Evolutionary conservation across 2,797 vertebrate species (phyloP).

Genomic region (Allobates femoralis): DNA sequence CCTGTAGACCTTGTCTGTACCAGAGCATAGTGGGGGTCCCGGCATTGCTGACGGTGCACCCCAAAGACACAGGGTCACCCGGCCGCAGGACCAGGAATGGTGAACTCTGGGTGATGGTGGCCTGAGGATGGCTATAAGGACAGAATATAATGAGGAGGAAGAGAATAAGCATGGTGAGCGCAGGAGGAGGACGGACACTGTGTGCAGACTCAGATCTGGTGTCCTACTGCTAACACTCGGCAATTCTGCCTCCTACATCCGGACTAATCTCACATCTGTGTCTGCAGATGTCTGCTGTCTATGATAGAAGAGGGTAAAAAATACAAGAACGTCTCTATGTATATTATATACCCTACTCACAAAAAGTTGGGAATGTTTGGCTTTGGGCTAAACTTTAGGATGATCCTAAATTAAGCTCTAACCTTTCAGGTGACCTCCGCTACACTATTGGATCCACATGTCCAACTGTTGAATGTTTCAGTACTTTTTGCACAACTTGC

Average conservation of each 20-base stretch:
- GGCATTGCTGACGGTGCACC: slow-evolving; percentile 63
- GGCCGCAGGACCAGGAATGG: neutral
- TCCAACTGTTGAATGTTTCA: too few species aligned
- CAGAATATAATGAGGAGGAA: slow-evolving; percentile 27
- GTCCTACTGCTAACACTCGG: neutral
- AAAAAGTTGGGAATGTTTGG: too few species aligned
- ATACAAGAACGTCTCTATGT: too few species aligned
- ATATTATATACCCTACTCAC: too few species aligned
- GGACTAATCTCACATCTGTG: neutral
- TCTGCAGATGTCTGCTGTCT: too few species aligned
- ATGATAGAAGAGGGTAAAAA: too few species aligned
- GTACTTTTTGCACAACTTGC: too few species aligned
- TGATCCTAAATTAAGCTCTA: too few species aligned
- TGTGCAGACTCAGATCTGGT: neutral
- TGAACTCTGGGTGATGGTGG: slow-evolving; percentile 15
- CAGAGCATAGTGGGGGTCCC: slow-evolving; percentile 67
- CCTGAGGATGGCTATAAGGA: slow-evolving; percentile 33
- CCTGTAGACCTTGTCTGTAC: slow-evolving; percentile 17
- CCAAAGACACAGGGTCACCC: slow-evolving; percentile 64
- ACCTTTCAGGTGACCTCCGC: too few species aligned
- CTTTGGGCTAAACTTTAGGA: too few species aligned
- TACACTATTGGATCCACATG: too few species aligned
- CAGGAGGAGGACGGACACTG: neutral
- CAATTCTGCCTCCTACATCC: slow-evolving; percentile 2
- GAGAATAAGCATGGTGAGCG: slow-evolving; percentile 14